Percentiles rank a stretch among this genome's conserved stretches.
phyloP scores from a whole-genome alignment of 53 echinoderm and acorn worm species.

The Antedon mediterranea region DNA sequence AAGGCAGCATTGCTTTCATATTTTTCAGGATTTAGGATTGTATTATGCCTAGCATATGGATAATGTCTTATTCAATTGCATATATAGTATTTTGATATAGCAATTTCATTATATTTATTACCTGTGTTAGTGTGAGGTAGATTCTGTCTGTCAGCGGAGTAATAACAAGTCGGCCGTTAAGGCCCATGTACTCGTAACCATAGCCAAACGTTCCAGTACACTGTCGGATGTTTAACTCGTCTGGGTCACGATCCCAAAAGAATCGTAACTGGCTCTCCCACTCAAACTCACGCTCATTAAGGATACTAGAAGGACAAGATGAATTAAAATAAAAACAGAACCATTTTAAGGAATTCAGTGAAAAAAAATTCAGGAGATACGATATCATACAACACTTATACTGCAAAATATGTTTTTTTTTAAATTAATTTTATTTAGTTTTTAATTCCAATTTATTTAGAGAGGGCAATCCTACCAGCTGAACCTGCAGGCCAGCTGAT shows the following conservation, averaged over 20 bases:
- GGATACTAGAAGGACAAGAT: constrained; percentile 31
- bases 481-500: too few relatives aligned
- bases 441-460: background rate
- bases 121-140: constrained; percentile 98
- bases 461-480: too few relatives aligned
- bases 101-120: constrained; percentile 4
- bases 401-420: background rate
- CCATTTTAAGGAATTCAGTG: too few relatives aligned
- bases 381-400: too few relatives aligned
- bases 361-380: too few relatives aligned
- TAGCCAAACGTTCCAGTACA: constrained; percentile 98
- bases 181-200: constrained; percentile 99
- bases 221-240: constrained; percentile 82
- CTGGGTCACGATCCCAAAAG: constrained; percentile 87
- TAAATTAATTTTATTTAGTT: background rate
- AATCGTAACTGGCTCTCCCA: constrained; percentile 98
- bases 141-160: constrained; percentile 98
- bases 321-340: background rate
- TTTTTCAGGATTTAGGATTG: too few relatives aligned
- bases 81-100: too few relatives aligned
- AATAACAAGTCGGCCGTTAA: constrained; percentile 92
- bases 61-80: too few relatives aligned
- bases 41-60: too few relatives aligned
- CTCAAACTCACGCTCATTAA: constrained; percentile 90
- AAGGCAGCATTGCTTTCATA: too few relatives aligned